phyloP scores from a whole-genome alignment of 2,797 vertebrate genomes.

The Galaxias olidus region DNA sequence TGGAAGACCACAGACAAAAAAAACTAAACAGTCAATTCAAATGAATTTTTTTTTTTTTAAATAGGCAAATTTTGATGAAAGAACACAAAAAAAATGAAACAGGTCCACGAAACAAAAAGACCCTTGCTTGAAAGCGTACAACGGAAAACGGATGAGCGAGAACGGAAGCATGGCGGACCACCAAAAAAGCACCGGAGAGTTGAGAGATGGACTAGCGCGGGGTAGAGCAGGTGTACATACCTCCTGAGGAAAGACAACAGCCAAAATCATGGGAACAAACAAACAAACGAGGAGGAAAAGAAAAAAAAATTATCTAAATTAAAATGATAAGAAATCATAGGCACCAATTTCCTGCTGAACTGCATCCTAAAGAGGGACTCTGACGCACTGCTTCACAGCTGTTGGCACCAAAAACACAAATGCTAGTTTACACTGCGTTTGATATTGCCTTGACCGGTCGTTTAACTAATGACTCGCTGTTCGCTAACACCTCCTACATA shows the following conservation, averaged over 20 bases:
- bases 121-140: conserved; percentile 53
- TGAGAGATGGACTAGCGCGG: conserved; percentile 78
- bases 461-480: too few relatives aligned
- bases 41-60: conserved; percentile 54
- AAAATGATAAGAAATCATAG: conserved; percentile 81
- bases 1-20: conserved; percentile 63
- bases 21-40: conserved; percentile 48
- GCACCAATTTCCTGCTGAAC: conserved; percentile 62
- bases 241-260: conserved; percentile 99
- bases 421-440: too few relatives aligned
- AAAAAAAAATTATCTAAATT: conserved; percentile 91
- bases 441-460: too few relatives aligned
- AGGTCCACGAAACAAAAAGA: conserved; percentile 25
- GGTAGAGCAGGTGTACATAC: conserved; percentile 90
- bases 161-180: conserved; percentile 79
- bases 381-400: conserved; percentile 64
- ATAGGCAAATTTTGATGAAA: conserved; percentile 71
- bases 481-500: background rate
- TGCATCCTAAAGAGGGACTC: conserved; percentile 49
- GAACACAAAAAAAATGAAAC: conserved; percentile 64
- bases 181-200: conserved; percentile 81
- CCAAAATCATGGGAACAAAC: conserved; percentile 98
- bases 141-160: conserved; percentile 35
- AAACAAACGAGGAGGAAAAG: conserved; percentile 84
- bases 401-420: conserved; percentile 16